Evolutionary conservation across 2,888 invertebrate genomes (phyloP).

Genomic region (Apeira syringaria): DNA sequence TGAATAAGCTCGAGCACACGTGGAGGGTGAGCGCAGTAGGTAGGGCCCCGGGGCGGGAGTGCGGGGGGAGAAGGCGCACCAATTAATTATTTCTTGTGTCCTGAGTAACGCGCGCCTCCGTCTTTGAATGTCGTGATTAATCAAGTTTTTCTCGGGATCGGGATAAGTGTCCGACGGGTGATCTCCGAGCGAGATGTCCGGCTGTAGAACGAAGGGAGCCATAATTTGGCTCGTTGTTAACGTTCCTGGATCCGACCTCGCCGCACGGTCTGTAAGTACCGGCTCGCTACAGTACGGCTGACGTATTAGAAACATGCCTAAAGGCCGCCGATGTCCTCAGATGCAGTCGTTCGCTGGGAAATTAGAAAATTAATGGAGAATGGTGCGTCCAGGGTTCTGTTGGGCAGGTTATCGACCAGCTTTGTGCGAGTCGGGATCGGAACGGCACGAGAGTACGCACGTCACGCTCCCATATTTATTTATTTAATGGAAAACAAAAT

Average conservation of each 20-base stretch:
- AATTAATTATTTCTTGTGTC: constrained; percentile 71
- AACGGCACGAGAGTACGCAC: constrained; percentile 10
- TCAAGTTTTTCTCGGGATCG: constrained; percentile 58
- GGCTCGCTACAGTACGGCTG: no score
- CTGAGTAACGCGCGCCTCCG: constrained; percentile 65
- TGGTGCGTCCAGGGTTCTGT: constrained; percentile 18
- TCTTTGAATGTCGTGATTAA: constrained; percentile 70
- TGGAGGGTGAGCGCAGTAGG: constrained; percentile 20
- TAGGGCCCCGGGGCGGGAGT: constrained; percentile 1
- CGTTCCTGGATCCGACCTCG: constrained; percentile 29
- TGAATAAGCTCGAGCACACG: constrained; percentile 45
- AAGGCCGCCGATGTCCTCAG: no score
- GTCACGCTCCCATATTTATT: constrained; percentile 13
- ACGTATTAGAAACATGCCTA: constrained; percentile 21
- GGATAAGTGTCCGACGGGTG: constrained; percentile 54
- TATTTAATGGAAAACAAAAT: no score
- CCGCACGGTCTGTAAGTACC: constrained; percentile 18
- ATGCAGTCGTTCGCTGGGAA: constrained; percentile 22
- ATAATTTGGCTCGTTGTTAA: constrained; percentile 50
- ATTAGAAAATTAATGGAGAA: constrained; percentile 30
- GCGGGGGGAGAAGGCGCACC: constrained; percentile 32
- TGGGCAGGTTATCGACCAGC: constrained; percentile 23
- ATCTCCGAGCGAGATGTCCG: constrained; percentile 28
- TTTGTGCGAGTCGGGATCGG: constrained; percentile 20
- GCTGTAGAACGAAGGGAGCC: constrained; percentile 26